These are phyloP conservation scores for Zaprionus capensis DNA, from an alignment of 1,140 invertebrate genomes.

Conservation along the genomic window DNA sequence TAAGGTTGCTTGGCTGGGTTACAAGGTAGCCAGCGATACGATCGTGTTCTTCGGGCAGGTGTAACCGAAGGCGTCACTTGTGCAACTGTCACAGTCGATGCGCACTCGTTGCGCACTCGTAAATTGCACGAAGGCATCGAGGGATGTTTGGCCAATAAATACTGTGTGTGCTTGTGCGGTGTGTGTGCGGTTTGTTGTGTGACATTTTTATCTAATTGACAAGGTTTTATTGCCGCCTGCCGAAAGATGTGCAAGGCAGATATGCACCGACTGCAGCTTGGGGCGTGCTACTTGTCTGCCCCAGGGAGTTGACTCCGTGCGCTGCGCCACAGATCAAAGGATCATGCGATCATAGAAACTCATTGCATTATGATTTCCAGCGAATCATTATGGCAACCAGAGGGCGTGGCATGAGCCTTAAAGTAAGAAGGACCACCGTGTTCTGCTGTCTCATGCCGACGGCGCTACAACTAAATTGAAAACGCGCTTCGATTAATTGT, in stretches of 20 bases:
- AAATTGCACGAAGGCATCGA: constrained; percentile 57
- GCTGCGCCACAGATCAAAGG: constrained; percentile 56
- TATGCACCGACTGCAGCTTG: constrained; percentile 40
- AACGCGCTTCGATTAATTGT: constrained; percentile 38
- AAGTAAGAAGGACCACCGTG: constrained; percentile 53
- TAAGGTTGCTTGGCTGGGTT: constrained; percentile 46
- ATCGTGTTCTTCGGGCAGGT: constrained; percentile 64
- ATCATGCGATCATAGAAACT: neutral
- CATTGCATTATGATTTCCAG: constrained; percentile 66
- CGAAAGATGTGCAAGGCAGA: constrained; percentile 37
- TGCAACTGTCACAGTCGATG: constrained; percentile 60
- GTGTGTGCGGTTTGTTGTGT: constrained; percentile 81
- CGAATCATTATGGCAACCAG: constrained; percentile 59
- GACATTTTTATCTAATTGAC: constrained; percentile 84
- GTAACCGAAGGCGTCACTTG: constrained; percentile 78
- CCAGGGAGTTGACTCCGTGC: constrained; percentile 6
- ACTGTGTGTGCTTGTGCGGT: constrained; percentile 37
- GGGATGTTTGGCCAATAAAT: constrained; percentile 68
- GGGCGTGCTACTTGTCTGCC: constrained; percentile 67
- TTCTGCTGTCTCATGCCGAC: constrained; percentile 59
- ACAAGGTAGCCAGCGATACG: constrained; percentile 42
- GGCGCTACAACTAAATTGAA: constrained; percentile 67
- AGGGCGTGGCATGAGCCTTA: constrained; percentile 32
- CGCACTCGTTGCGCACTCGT: constrained; percentile 54
- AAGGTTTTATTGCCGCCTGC: constrained; percentile 65